Percentiles rank a stretch among this genome's conserved stretches.
These are phyloP conservation scores for Halocynthia roretzi DNA, from an alignment of 23 tunicate genomes.

Conservation along the genomic window DNA sequence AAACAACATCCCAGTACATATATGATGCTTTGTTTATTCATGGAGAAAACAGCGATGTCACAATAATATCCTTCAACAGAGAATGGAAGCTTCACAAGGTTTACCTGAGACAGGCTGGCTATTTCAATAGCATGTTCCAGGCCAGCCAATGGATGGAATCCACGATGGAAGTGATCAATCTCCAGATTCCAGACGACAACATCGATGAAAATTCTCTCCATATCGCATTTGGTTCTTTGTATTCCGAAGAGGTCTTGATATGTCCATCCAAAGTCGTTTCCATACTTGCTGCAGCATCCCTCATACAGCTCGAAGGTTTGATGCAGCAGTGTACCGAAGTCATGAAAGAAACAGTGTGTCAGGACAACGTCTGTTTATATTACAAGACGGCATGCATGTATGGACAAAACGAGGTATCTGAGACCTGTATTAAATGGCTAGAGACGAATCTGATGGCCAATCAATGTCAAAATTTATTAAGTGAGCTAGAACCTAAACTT, in stretches of 20 bases:
- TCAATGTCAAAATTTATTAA: conserved; percentile 9
- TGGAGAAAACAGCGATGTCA: conserved; percentile 91
- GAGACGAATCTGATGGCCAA: conserved; percentile 84
- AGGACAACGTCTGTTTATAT: conserved; percentile 57
- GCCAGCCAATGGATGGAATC: conserved; percentile 75
- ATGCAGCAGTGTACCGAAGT: conserved; percentile 91
- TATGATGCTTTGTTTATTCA: conserved; percentile 78
- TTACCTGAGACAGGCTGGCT: conserved; percentile 81
- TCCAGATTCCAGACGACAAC: conserved; percentile 83
- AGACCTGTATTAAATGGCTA: conserved; percentile 71
- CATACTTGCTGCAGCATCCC: conserved; percentile 95
- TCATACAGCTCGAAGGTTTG: conserved; percentile 84
- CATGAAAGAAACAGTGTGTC: conserved; percentile 53
- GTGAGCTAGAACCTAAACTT: conserved; percentile 50
- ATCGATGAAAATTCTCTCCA: conserved; percentile 61
- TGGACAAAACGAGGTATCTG: conserved; percentile 71
- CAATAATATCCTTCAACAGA: conserved; percentile 42
- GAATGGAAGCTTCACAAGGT: conserved; percentile 97
- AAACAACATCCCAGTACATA: conserved; percentile 76
- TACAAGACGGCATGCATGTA: conserved; percentile 62
- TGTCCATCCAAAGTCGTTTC: conserved; percentile 54
- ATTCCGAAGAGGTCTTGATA: conserved; percentile 76
- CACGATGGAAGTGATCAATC: conserved; percentile 35
- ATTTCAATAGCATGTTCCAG: conserved; percentile 73
- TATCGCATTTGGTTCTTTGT: conserved; percentile 73